Evolutionary conservation across 2,888 invertebrate species (phyloP).

Genomic region (Brachyptera risi): DNA sequence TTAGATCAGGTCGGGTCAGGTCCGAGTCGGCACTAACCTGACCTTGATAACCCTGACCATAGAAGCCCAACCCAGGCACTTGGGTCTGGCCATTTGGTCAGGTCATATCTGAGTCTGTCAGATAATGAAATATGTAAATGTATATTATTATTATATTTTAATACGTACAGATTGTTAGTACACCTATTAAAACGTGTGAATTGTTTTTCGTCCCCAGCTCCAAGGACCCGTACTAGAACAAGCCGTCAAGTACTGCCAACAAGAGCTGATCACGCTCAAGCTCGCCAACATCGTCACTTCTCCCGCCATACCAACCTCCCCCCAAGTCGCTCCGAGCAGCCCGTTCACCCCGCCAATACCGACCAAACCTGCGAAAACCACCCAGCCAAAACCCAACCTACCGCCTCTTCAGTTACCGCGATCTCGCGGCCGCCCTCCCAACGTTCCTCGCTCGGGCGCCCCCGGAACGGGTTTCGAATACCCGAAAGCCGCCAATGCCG

Average conservation of each 20-base stretch:
- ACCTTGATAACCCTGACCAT: no score
- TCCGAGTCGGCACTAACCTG: no score
- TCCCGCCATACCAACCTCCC: conserved; percentile 38
- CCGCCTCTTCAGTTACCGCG: neutral
- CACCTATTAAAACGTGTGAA: neutral
- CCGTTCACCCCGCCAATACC: neutral
- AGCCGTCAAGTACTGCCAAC: conserved; percentile 67
- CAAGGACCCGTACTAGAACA: conserved; percentile 57
- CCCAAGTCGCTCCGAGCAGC: conserved; percentile 31
- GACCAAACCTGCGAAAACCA: neutral
- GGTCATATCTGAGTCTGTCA: neutral
- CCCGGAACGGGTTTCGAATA: conserved; percentile 9
- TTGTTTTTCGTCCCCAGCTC: conserved; percentile 42
- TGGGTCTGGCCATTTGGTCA: neutral
- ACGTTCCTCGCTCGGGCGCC: neutral
- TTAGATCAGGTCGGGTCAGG: no score
- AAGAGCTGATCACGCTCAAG: conserved; percentile 41
- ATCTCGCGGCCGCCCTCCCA: conserved; percentile 11
- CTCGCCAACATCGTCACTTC: conserved; percentile 48
- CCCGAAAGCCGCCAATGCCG: neutral
- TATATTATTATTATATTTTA: neutral
- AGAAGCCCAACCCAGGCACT: no score
- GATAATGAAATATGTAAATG: neutral
- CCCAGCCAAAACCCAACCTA: neutral
- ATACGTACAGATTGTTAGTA: neutral